Base-by-base conservation (phyloP, 2,888 invertebrate genomes). In the Tenthredo distinguenda region DNA sequence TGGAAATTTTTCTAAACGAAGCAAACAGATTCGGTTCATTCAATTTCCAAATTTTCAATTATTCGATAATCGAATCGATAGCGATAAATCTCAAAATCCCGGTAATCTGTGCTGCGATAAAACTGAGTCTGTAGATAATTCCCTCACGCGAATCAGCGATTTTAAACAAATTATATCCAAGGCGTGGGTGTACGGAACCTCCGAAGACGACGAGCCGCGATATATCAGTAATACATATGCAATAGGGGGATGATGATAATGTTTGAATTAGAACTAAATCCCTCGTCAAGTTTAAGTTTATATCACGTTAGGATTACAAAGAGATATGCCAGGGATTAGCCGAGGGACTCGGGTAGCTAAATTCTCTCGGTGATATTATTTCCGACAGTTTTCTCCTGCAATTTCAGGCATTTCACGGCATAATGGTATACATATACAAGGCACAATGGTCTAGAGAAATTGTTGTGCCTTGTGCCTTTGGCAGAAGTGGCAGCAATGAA, bases 301-400 rank as follows among this genome's bases (percentile, higher is more conserved):
- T 71, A 71, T 68, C 3, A 71, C 37, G 71, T 71, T 37, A 34
- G 71, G 37, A 71, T 71, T 71, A 71, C 71, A 71, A 37, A 37
- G 18, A 71, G 71, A 71, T 71, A 71, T 37, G n/a, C 37, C 9
- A 71, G 34, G 71, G 72, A 74, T 74, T 74, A 43, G 72, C 72
- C 72, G 3, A 37, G 37, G 71, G 37, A 62, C 62, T 62, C 26
- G 62, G 4, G n/a, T 0, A 26, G 62, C 12, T 26, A 62, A 62
- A 26, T 62, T 62, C 62, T 37, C 37, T 71, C 2, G 18, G n/a
- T 71, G 18, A 37, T 34, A 71, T 18, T 37, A 37, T 71, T 18
- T 37, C 37, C 37, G 31, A 34, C 71, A 37, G n/a, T 71, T 71
- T 71, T 71, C 71, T 31, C 37, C 15, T 34, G 37, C 37, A 71